Percentiles rank a stretch among this genome's conserved stretches.
Evolutionary conservation across 2,797 vertebrate species (phyloP).

Genomic region (Semaprochilodus insignis): DNA sequence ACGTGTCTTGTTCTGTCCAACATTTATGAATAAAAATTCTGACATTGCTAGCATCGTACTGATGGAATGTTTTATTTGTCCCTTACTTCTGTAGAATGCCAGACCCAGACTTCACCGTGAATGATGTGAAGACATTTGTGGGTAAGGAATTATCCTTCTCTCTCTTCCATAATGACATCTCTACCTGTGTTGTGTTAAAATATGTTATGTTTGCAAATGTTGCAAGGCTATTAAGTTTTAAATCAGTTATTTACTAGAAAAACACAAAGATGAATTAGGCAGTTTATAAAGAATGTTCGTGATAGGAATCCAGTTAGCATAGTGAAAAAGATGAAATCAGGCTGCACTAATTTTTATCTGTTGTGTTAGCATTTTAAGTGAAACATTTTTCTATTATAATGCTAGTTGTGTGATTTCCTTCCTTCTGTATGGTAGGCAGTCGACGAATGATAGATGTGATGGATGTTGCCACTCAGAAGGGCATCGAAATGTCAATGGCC

Average conservation of each 20-base stretch:
- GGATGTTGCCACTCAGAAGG: slow-evolving; percentile 97
- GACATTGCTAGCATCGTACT: no score
- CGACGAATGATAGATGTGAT: slow-evolving; percentile 96
- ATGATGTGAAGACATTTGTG: slow-evolving; percentile 93
- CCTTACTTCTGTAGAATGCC: slow-evolving; percentile 87
- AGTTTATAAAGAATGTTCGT: neutral
- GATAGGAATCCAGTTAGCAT: no score
- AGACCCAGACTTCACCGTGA: slow-evolving; percentile 91
- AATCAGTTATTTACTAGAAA: neutral
- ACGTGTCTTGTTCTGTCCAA: no score
- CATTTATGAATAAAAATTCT: neutral
- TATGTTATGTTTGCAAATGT: neutral
- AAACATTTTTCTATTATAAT: neutral
- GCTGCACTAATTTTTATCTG: neutral
- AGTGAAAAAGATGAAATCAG: no score
- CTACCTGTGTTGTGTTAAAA: neutral
- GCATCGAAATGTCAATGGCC: slow-evolving; percentile 98
- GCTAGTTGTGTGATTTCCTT: neutral
- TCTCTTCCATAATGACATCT: neutral
- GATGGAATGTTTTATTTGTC: neutral
- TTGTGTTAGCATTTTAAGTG: neutral
- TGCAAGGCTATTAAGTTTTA: neutral
- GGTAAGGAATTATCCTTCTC: slow-evolving; percentile 78
- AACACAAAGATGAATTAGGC: neutral
- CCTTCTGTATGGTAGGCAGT: slow-evolving; percentile 80